Evolutionary conservation across 2,113 vertebrate species (phyloP).

Genomic region (Phaethon lepturus): DNA sequence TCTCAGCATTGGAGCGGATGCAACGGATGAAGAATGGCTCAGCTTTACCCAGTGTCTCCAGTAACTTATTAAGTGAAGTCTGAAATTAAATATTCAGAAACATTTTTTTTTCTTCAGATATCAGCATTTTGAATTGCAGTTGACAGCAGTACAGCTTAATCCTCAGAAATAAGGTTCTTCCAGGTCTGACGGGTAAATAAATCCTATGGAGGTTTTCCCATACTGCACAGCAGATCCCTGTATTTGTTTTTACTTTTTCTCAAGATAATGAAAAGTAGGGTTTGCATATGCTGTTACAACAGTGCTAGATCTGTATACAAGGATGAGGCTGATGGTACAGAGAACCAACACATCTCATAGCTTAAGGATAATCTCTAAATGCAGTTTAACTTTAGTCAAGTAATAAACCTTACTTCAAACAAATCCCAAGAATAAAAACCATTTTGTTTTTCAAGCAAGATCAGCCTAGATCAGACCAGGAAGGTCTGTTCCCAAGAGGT

Average conservation of each 20-base stretch:
- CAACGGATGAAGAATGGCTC: constrained; percentile 98
- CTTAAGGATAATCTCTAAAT: not conserved
- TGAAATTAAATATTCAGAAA: constrained; percentile 51
- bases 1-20: constrained; percentile 95
- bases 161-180: not conserved
- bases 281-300: not conserved
- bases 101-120: not conserved
- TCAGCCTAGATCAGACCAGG: not conserved
- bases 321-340: not conserved
- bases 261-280: not conserved
- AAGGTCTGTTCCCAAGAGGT: not conserved
- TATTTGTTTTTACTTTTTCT: not conserved
- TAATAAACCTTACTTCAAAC: not conserved
- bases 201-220: not conserved
- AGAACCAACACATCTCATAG: not conserved
- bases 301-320: not conserved
- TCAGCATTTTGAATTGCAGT: not conserved
- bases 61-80: constrained; percentile 92
- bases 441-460: not conserved
- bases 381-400: not conserved
- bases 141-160: not conserved
- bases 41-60: constrained; percentile 90
- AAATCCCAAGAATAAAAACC: not conserved
- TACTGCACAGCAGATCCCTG: not conserved
- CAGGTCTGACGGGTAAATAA: not conserved